phyloP scores from a whole-genome alignment of 1,140 invertebrate genomes.

The Ridgeia piscesae region DNA sequence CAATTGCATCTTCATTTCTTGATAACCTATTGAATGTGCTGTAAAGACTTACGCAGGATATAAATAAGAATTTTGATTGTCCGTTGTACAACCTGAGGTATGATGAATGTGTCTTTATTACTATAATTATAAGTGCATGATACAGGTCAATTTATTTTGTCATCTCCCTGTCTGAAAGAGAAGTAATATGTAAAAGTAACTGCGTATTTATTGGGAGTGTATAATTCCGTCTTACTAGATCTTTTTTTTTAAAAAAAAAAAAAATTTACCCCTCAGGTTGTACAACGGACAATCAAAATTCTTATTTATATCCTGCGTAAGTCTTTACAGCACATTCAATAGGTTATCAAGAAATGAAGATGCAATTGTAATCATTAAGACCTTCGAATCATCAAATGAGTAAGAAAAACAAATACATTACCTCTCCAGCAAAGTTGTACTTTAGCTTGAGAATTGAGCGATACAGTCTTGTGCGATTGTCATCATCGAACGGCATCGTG shows the following conservation, averaged over 20 bases:
- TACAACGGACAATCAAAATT: neutral
- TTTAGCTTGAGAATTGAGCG: slow-evolving; percentile 63
- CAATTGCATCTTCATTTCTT: neutral
- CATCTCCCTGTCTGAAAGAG: neutral
- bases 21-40: neutral
- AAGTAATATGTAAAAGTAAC: neutral
- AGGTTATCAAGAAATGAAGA: slow-evolving; percentile 5
- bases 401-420: slow-evolving; percentile 33
- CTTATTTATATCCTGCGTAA: neutral
- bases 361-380: no score
- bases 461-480: slow-evolving; percentile 60
- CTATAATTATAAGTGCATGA: neutral
- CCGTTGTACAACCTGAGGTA: neutral
- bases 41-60: neutral
- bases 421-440: slow-evolving; percentile 61
- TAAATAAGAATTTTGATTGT: neutral
- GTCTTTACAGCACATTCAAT: neutral
- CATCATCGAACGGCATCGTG: slow-evolving; percentile 65
- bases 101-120: neutral
- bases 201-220: neutral
- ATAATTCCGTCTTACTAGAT: neutral
- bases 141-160: no score
- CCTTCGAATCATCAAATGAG: no score
- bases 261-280: no score
- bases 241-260: no score